Evolutionary conservation across 2,113 vertebrate genomes (phyloP).

Genomic region (Chloropsis cyanopogon): DNA sequence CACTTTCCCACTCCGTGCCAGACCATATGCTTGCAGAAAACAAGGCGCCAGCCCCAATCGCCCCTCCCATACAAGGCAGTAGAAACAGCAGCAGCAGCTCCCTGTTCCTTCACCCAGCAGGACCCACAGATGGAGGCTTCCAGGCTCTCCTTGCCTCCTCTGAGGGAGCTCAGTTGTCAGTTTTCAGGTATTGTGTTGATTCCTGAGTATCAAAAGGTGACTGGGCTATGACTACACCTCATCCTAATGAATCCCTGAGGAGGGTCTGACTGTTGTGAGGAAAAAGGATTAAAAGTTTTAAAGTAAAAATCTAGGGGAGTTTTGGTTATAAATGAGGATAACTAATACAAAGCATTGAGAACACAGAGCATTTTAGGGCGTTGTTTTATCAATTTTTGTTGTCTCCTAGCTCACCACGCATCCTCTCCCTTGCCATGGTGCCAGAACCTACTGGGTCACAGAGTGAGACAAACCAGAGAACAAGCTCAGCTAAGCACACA

Average conservation of each 20-base stretch:
- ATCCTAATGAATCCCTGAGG: neutral
- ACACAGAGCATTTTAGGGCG: neutral
- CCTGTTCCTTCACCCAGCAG: neutral
- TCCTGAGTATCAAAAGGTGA: neutral
- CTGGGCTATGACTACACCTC: neutral
- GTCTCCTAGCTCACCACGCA: neutral
- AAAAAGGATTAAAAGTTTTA: neutral
- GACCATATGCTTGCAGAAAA: neutral
- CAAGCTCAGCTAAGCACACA: neutral
- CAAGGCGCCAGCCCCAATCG: rapidly evolving
- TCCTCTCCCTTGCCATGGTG: neutral
- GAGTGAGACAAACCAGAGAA: neutral
- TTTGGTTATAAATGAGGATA: neutral
- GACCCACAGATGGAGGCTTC: neutral
- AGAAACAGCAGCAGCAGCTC: neutral
- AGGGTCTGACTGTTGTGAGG: neutral
- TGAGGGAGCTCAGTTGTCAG: neutral
- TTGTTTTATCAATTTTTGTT: neutral
- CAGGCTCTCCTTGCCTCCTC: neutral
- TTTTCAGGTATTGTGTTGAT: neutral
- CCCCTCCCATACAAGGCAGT: rapidly evolving
- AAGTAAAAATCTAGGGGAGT: neutral
- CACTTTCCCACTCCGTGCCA: neutral
- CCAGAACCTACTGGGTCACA: neutral
- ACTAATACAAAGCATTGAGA: neutral